These are phyloP conservation scores for Macroglossus sobrinus DNA, from an alignment of 2,113 vertebrate species.

Conservation along the genomic window DNA sequence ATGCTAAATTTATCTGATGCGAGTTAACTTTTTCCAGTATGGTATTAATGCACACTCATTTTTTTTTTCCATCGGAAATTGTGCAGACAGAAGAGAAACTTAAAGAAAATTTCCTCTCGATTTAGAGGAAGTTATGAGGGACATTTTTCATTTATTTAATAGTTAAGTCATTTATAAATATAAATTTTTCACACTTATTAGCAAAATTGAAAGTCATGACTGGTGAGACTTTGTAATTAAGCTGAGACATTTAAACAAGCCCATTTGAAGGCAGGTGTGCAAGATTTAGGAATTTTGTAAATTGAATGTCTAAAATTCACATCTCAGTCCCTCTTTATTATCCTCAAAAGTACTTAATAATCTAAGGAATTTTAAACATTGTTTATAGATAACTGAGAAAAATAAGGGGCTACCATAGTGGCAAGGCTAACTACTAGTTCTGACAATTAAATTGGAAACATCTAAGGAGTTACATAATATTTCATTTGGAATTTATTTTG, in stretches of 20 bases:
- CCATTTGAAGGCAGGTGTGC: background rate
- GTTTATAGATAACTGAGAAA: background rate
- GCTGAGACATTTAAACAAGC: background rate
- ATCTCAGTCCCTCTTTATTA: background rate
- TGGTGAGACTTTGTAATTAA: background rate
- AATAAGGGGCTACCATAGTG: background rate
- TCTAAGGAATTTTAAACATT: background rate
- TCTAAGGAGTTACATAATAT: background rate
- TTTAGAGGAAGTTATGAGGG: background rate
- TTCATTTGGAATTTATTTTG: conserved; percentile 15
- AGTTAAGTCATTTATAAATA: background rate
- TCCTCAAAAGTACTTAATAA: background rate
- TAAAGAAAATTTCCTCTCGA: background rate
- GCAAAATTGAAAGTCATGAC: background rate
- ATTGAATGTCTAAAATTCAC: background rate
- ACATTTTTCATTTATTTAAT: background rate
- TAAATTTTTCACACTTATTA: background rate
- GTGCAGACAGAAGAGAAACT: background rate
- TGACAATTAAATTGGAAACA: background rate
- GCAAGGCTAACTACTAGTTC: background rate
- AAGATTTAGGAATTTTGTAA: background rate
- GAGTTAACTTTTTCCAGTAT: background rate
- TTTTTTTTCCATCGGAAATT: background rate
- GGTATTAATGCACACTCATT: background rate
- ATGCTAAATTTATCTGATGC: background rate